These are phyloP conservation scores for Ariopsis seemanni DNA, from an alignment of 2,113 vertebrate species.

Conservation along the genomic window DNA sequence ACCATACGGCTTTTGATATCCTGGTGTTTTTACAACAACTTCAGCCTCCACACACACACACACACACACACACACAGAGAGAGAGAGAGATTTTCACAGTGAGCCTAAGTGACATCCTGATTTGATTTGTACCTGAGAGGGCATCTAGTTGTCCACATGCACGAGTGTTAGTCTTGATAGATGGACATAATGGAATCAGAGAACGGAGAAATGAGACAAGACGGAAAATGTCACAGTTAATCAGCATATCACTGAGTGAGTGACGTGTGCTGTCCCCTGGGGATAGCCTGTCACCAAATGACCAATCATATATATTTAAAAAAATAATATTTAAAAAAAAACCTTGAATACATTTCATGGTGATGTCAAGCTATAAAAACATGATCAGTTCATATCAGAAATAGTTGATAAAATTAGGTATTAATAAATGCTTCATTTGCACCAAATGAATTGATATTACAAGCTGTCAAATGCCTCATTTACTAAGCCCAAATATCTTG, in stretches of 20 bases:
- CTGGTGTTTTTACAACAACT: neutral
- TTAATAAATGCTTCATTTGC: neutral
- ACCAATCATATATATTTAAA: neutral
- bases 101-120: neutral
- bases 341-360: slow-evolving; percentile 11
- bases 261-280: slow-evolving; percentile 28
- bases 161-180: slow-evolving; percentile 51
- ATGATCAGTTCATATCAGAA: neutral
- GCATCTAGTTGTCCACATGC: slow-evolving; percentile 55
- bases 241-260: slow-evolving; percentile 42
- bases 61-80: too few relatives aligned
- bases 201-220: slow-evolving; percentile 50
- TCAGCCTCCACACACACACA: neutral
- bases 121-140: slow-evolving; percentile 31
- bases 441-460: neutral
- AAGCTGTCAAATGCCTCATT: neutral
- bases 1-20: neutral
- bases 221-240: slow-evolving; percentile 50
- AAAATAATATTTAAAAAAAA: neutral
- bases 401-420: neutral
- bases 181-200: slow-evolving; percentile 47
- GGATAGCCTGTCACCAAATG: slow-evolving; percentile 32
- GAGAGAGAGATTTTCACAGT: neutral
- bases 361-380: neutral
- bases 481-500: neutral